Percentiles rank a stretch among this genome's conserved stretches.
Evolutionary conservation across 30 jellyfish, hydroid and myxozoan species (phyloP).

Genomic region (Cassiopea xamachana): DNA sequence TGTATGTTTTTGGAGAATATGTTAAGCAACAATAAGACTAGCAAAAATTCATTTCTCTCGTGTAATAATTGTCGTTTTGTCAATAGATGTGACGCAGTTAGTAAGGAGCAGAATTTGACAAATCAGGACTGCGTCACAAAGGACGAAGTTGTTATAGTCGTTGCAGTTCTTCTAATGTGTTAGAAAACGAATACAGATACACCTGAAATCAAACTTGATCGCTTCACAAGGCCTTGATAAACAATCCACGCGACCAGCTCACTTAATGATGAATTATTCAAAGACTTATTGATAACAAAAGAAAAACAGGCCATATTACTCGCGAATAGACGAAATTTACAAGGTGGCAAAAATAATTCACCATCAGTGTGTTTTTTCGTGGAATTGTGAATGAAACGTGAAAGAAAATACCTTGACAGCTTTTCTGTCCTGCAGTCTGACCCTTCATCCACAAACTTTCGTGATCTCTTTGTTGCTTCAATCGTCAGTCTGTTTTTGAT

Average conservation of each 20-base stretch:
- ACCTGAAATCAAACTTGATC: background rate
- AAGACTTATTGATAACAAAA: background rate
- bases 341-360: background rate
- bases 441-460: conserved; percentile 20
- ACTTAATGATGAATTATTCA: conserved; percentile 5
- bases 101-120: background rate
- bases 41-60: background rate
- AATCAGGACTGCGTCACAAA: background rate
- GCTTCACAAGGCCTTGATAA: background rate
- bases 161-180: background rate
- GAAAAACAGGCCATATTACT: background rate
- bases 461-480: conserved; percentile 20
- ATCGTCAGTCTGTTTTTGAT: background rate
- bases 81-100: background rate
- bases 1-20: background rate
- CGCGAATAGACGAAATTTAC: background rate
- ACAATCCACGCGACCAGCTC: conserved; percentile 20
- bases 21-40: background rate
- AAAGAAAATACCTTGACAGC: background rate
- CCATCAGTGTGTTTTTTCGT: background rate
- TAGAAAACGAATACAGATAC: background rate
- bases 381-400: background rate
- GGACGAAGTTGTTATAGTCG: background rate
- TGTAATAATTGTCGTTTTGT: background rate
- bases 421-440: conserved; percentile 48